These are phyloP conservation scores for Apis dorsata DNA, from an alignment of 1,140 invertebrate genomes.

Conservation along the genomic window DNA sequence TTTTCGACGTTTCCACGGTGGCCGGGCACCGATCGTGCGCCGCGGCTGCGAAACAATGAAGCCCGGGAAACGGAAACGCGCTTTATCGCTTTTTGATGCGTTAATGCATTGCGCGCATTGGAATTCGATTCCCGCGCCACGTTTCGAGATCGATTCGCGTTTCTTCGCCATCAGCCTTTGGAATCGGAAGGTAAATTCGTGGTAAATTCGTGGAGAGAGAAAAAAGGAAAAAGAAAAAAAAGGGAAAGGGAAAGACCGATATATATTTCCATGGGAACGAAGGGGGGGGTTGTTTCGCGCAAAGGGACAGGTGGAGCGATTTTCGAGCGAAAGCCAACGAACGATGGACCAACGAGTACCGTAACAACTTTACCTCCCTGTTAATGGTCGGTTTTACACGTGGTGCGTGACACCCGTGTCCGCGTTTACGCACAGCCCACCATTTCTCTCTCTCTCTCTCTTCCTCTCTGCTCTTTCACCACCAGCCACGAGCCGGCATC, in stretches of 20 bases:
- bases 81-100: constrained; percentile 40
- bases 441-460: neutral
- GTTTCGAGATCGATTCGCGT: constrained; percentile 1
- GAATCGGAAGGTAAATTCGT: too few relatives aligned
- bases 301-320: neutral
- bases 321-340: constrained; percentile 25
- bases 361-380: constrained; percentile 41
- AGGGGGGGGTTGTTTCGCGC: neutral
- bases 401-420: neutral
- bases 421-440: neutral
- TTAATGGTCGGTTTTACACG: constrained; percentile 53
- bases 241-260: neutral
- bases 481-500: neutral
- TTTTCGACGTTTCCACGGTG: constrained; percentile 15
- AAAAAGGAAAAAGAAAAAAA: neutral
- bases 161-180: neutral
- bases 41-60: neutral
- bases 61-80: neutral
- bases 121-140: neutral
- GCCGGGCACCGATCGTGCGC: neutral
- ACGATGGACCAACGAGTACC: constrained; percentile 9
- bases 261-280: neutral
- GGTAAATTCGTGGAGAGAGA: too few relatives aligned
- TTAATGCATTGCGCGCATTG: neutral
- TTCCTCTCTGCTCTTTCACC: neutral